Percentiles rank a stretch among this genome's conserved stretches.
These are phyloP conservation scores for Sebastes paucispinis DNA, from an alignment of 2,797 vertebrate genomes.

Conservation along the genomic window DNA sequence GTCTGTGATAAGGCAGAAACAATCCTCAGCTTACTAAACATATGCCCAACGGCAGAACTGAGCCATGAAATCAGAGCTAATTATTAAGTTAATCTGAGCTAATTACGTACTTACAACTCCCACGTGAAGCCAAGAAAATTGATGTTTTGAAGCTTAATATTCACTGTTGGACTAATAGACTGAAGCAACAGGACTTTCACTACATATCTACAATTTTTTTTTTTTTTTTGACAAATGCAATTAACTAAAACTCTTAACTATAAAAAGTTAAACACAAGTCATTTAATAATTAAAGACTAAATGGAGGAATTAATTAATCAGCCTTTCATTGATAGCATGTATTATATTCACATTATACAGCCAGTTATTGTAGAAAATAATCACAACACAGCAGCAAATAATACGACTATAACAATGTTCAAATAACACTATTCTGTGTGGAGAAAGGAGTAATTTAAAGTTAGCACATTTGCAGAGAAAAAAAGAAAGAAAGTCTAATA, in stretches of 20 bases:
- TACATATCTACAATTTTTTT: not conserved
- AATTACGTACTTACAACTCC: conserved; percentile 25
- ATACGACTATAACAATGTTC: not conserved
- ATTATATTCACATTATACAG: not conserved
- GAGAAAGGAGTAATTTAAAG: not conserved
- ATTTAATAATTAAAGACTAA: not conserved
- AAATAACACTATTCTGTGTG: not conserved
- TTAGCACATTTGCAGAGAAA: not conserved
- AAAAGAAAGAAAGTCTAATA: not conserved
- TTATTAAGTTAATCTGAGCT: conserved; percentile 9
- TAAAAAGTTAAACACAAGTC: not conserved
- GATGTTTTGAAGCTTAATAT: not conserved
- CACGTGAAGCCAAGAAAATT: not conserved
- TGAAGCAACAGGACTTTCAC: not conserved
- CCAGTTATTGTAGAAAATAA: not conserved
- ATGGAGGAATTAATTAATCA: not conserved
- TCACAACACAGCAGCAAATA: not conserved
- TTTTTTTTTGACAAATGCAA: not conserved
- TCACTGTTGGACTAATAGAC: not conserved
- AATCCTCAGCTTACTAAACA: not conserved
- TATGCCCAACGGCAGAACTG: conserved; percentile 1
- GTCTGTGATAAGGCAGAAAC: not conserved
- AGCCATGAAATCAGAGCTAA: conserved; percentile 25
- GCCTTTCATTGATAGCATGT: not conserved
- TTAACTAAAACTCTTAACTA: not conserved